Percentiles rank a stretch among this genome's conserved stretches.
Conservation (phyloP, 2,113 vertebrate species). For the Canis aureus region DNA sequence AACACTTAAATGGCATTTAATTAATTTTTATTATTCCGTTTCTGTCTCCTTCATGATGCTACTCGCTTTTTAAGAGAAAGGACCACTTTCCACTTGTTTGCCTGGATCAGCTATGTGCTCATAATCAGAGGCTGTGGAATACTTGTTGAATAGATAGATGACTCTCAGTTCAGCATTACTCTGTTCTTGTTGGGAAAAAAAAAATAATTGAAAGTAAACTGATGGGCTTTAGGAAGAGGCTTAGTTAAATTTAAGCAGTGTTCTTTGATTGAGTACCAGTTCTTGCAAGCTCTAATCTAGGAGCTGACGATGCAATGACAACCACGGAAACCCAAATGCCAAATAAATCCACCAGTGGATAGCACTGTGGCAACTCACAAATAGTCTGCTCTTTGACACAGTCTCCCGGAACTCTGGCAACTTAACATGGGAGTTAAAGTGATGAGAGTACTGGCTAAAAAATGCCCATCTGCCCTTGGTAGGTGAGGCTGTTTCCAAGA, state of each 20-base stretch:
- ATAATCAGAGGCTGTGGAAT: not conserved
- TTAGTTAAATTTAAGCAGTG: not conserved
- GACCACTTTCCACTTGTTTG: not conserved
- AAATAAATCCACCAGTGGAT: not conserved
- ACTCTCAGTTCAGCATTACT: not conserved
- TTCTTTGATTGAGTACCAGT: not conserved
- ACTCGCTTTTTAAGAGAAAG: not conserved
- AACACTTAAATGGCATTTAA: constrained; percentile 8
- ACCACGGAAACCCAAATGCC: not conserved
- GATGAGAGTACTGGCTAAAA: constrained; percentile 38
- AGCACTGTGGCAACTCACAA: not conserved
- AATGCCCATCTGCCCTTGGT: not conserved
- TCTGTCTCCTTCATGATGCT: not conserved
- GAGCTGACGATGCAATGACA: not conserved
- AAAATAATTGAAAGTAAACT: not conserved
- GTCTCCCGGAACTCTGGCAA: not conserved
- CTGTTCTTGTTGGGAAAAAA: not conserved
- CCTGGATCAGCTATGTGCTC: not conserved
- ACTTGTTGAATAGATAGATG: not conserved
- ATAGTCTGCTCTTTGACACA: not conserved
- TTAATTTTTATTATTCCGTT: not conserved
- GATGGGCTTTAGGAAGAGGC: not conserved
- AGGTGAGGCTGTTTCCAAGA: not conserved
- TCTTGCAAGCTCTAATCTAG: not conserved
- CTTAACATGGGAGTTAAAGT: not conserved